These are phyloP conservation scores for Neomicropteryx cornuta DNA, from an alignment of 1,140 invertebrate genomes.

Conservation along the genomic window DNA sequence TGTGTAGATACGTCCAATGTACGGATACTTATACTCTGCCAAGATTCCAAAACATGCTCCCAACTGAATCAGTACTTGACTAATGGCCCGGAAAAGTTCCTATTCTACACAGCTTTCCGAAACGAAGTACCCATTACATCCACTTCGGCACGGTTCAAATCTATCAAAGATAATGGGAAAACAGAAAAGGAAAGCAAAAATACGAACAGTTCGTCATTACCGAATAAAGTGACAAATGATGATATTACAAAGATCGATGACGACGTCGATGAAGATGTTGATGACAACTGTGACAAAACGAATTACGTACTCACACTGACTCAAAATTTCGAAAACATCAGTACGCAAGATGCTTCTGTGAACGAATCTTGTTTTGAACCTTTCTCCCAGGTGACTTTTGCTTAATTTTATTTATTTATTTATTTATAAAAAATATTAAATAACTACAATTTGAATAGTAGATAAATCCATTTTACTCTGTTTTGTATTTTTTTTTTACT, in stretches of 20 bases:
- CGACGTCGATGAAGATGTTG: constrained; percentile 26
- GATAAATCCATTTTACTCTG: background rate
- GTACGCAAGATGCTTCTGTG: constrained; percentile 18
- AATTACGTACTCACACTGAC: constrained; percentile 59
- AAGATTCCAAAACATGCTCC: constrained; percentile 69
- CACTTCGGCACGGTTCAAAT: no score
- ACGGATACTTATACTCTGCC: constrained; percentile 73
- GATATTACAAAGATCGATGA: constrained; percentile 11
- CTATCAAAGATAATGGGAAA: constrained; percentile 17
- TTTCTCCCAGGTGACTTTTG: constrained; percentile 45
- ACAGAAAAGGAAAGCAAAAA: constrained; percentile 11
- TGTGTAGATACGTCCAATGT: constrained; percentile 35
- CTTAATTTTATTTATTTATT: constrained; percentile 8
- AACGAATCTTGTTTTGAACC: constrained; percentile 49
- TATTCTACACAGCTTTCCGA: constrained; percentile 45
- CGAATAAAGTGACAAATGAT: constrained; percentile 11
- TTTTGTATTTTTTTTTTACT: background rate
- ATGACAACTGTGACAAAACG: constrained; percentile 41
- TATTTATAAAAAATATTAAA: constrained; percentile 6
- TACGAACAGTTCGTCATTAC: constrained; percentile 9
- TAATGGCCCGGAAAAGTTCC: constrained; percentile 51
- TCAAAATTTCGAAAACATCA: constrained; percentile 31
- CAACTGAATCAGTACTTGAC: constrained; percentile 67
- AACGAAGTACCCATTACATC: constrained; percentile 42
- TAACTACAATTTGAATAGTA: background rate